Conservation (phyloP, 2,888 invertebrate genomes). For the Myathropa florea region DNA sequence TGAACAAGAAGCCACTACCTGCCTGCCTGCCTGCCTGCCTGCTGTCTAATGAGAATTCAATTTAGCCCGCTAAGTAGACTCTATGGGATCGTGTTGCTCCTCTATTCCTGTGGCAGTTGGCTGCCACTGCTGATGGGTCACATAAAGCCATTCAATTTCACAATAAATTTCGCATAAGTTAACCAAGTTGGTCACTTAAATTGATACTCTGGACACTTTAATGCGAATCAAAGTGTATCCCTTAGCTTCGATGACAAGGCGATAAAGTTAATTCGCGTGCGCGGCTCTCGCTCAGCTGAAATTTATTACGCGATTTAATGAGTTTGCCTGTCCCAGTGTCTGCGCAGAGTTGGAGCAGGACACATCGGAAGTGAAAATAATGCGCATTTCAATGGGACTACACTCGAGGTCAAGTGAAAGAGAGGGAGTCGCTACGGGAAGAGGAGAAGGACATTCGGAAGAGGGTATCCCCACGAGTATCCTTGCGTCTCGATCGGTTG, state of each 20-base stretch:
- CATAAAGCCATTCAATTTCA: constrained; percentile 74
- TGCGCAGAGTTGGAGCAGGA: not conserved
- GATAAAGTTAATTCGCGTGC: constrained; percentile 64
- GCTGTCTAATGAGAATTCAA: constrained; percentile 55
- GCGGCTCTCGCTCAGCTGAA: constrained; percentile 33
- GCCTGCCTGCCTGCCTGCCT: not conserved
- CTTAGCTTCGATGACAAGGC: constrained; percentile 63
- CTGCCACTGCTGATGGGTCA: constrained; percentile 34
- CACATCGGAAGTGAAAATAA: constrained; percentile 64
- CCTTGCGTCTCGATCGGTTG: not conserved
- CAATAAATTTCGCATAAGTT: constrained; percentile 77
- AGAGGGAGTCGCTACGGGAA: not conserved
- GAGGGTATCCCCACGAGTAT: constrained; percentile 61
- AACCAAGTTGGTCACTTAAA: constrained; percentile 77
- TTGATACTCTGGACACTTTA: constrained; percentile 74
- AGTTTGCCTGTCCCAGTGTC: constrained; percentile 17
- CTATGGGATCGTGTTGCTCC: constrained; percentile 47
- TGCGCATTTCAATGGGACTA: constrained; percentile 57
- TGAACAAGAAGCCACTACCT: not conserved
- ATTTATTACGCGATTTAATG: constrained; percentile 71
- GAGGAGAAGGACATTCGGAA: not conserved
- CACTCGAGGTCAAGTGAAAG: constrained; percentile 53
- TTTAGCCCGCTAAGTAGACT: constrained; percentile 44
- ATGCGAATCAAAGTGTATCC: constrained; percentile 66
- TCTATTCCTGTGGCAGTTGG: constrained; percentile 24